These are phyloP conservation scores for Halcyon malimbica DNA, from an alignment of 2,113 vertebrate genomes.

Conservation along the genomic window DNA sequence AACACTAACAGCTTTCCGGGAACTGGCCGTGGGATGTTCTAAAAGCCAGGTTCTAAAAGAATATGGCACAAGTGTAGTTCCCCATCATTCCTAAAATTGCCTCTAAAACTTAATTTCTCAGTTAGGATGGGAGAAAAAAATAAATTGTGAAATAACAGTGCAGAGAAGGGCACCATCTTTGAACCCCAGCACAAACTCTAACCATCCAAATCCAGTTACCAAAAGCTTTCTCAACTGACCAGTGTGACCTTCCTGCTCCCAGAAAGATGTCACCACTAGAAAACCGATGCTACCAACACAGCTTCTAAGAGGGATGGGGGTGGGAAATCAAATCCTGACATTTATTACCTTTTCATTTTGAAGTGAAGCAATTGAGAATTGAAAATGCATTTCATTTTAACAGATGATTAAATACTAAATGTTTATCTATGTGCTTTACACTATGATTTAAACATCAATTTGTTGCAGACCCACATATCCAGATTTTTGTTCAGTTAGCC, in stretches of 20 bases:
- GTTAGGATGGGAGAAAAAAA: accelerated
- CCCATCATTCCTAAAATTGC: neutral
- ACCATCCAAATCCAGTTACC: neutral
- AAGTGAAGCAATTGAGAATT: conserved; percentile 10
- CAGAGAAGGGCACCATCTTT: neutral
- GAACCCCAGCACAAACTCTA: neutral
- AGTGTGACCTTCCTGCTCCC: neutral
- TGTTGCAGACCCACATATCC: conserved; percentile 18
- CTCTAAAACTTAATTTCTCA: neutral
- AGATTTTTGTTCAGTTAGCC: conserved; percentile 44
- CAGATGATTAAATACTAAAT: conserved; percentile 65
- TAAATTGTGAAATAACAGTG: neutral
- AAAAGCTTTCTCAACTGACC: neutral
- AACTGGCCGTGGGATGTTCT: neutral
- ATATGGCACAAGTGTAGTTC: neutral
- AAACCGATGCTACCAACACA: conserved; percentile 11
- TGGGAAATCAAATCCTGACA: conserved; percentile 25
- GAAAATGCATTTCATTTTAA: conserved; percentile 68
- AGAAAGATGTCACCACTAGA: neutral
- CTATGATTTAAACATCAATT: conserved; percentile 51
- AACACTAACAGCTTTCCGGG: neutral
- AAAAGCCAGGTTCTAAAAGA: neutral
- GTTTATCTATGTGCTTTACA: conserved; percentile 65
- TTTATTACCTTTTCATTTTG: conserved; percentile 51
- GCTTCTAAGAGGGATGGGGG: neutral